Evolutionary conservation across 2,113 vertebrate species (phyloP), one percentile per base, ranked within the genome.

Genomic region (Castor canadensis): DNA sequence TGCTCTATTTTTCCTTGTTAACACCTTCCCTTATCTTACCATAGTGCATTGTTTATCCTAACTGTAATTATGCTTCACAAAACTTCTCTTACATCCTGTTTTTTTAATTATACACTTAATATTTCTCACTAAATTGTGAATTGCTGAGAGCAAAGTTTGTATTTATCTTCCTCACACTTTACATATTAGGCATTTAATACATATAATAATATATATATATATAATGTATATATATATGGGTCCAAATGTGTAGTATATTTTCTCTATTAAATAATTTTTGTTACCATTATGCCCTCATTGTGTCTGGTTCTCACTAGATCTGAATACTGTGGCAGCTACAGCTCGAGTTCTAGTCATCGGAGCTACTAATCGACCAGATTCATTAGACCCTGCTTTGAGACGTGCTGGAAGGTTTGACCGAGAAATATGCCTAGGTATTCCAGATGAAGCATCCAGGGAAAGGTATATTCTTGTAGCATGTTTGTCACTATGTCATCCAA

Each of bases 361-460:
- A 1, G 99, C 99, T 93, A 99, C 99, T 16, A 99, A 99, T 98
- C 98, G 99, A 35, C 99, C 99, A 1, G 99, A 99, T 95, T 98
- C 99, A 0, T 92, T 99, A 87, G 99, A 99, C 96, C 99, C 99
- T 0, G 99, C 99, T 0, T 98, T 99, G 86, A 98, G 99, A 66
- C 98, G 99, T 35, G 99, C 99, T 0, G 99, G 99, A 6, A 99
- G 99, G 91, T 99, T 99, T 9, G 99, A 99, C 98, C 95, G 98
- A 95, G 99, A 99, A 96, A 99, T 99, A 98, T 99, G 99, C 97
- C 97, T 99, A 4, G 99, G 99, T 4, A 99, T 99, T 94, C 99
- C 99, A 0, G 99, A 99, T 72, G 99, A 99, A 98, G 98, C 89
- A 0, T 99, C 99, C 38, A 99, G 99, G 81, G 98, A 99, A 94